Base-by-base conservation (phyloP, 1,140 invertebrate genomes). In the Drosophila arawakana region DNA sequence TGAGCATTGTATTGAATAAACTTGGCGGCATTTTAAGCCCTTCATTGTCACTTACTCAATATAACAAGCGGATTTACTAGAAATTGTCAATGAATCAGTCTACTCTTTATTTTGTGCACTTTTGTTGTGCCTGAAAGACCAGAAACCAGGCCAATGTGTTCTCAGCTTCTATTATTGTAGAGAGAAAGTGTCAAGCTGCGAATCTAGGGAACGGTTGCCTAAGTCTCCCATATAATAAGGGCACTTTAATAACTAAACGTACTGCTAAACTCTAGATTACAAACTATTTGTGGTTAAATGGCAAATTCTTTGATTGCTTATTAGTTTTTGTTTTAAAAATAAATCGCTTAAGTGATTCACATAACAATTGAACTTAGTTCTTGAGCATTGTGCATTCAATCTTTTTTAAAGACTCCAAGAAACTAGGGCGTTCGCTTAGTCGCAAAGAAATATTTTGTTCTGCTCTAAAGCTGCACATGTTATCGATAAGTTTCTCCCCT, bases 151-250 rank as follows among this genome's bases (percentile, higher is more conserved):
- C 44, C 39, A 54, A 30, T 30, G 25, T 30, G 11, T 63, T 68
- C 73, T 78, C 72, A 71, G 30, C 60, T 30, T 39, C 63, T 57
- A 35, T 49, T 25, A 21, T 15, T 34, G n/a, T 34, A 34, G 34
- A 52, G 62, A 73, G 70, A 73, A 73, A 73, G 70, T 73, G 62
- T 21, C 3, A 59, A 67, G 30, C 10, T 13, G 15, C 4, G 5
- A 49, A 47, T 25, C 37, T 46, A 66, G 50, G 35, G 9, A 39
- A 54, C 7, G 13, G 37, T 43, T 43, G 5, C 13, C 6, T 43
- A 7, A 41, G 35, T 9, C 7, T 39, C 5, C 5, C n/a, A 37
- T 9, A 55, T 37, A 18, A 55, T 1, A 52, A 34, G 15, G 30
- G 47, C 21, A 49, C 3, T 9, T 3, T 4, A 11, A 18, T 25